Evolutionary conservation across 2,888 invertebrate genomes (phyloP), one percentile per base, ranked within the genome.

Genomic region (Beris chalybata): DNA sequence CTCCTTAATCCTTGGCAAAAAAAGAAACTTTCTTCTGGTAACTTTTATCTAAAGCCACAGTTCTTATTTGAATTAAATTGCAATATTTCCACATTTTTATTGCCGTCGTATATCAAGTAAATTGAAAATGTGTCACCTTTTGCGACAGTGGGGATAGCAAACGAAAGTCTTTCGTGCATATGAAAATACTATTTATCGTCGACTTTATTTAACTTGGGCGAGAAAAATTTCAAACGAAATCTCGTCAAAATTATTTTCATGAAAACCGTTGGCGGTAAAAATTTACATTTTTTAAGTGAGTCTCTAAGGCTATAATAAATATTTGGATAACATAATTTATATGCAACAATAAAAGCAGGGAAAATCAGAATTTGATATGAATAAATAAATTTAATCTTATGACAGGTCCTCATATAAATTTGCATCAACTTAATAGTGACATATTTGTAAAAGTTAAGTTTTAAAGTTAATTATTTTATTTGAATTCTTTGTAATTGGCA

Each of bases 41-140:
- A 48, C 13, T 15, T 48, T 48, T 15, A n/a, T 48, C 38, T 38
- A 38, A 38, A 38, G 38, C 38, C 9, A 48, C 48, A 11, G n/a
- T 48, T 15, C 55, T 54, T 53, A 47, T 66, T 38, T 54, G 30
- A 32, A 38, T 61, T n/a, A 61, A 66, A 66, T 63, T 61, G 50
- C 48, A 32, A 43, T 63, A 56, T 65, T 67, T 67, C 55, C 55
- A 48, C 59, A 64, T 67, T 68, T 68, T 68, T 68, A 68, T 68
- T 68, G 50, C 52, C n/a, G 15, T 59, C 59, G 66, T 68, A 66
- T 58, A 66, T 68, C 68, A 68, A 53, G 32, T 64, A 65, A 68
- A 68, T 68, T 66, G 68, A 63, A 66, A 68, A 53, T 52, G 38
- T 66, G 68, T 64, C 68, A 66, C 64, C 30, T 52, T 52, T 50